These are phyloP conservation scores for Stegastes partitus DNA, from an alignment of 2,113 vertebrate species.

Conservation along the genomic window DNA sequence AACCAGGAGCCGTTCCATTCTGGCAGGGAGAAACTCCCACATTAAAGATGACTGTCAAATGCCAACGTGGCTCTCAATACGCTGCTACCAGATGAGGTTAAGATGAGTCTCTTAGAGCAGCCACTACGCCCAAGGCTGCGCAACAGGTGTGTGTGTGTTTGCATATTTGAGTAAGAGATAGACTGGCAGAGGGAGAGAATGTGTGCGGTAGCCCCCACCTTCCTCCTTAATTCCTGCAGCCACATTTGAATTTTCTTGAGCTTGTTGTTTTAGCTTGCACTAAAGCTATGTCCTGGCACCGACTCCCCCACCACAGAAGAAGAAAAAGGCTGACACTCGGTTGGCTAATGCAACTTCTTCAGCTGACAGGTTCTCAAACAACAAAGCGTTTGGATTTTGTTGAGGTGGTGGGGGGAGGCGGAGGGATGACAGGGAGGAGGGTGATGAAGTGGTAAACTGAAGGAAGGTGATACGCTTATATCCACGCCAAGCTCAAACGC, in stretches of 20 bases:
- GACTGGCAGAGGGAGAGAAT: slow-evolving; percentile 40
- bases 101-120: slow-evolving; percentile 49
- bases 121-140: slow-evolving; percentile 37
- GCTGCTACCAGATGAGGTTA: slow-evolving; percentile 54
- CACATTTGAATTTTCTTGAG: slow-evolving; percentile 75
- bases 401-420: slow-evolving; percentile 20
- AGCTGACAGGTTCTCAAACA: slow-evolving; percentile 70
- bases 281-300: slow-evolving; percentile 54
- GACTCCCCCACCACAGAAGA: neutral
- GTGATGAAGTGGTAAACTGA: slow-evolving; percentile 29
- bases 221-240: slow-evolving; percentile 28
- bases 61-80: slow-evolving; percentile 62
- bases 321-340: slow-evolving; percentile 55
- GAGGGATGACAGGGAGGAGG: slow-evolving; percentile 21
- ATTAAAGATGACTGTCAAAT: slow-evolving; percentile 65
- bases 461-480: slow-evolving; percentile 38
- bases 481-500: slow-evolving; percentile 19
- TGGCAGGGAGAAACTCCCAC: slow-evolving; percentile 56
- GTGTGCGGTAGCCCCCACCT: slow-evolving; percentile 36
- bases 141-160: slow-evolving; percentile 74
- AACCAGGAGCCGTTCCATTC: slow-evolving; percentile 47
- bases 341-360: slow-evolving; percentile 48
- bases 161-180: slow-evolving; percentile 65
- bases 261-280: slow-evolving; percentile 81
- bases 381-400: slow-evolving; percentile 45